These are phyloP conservation scores for Myrmecophaga tridactyla DNA, from an alignment of 2,113 vertebrate species.

Conservation along the genomic window DNA sequence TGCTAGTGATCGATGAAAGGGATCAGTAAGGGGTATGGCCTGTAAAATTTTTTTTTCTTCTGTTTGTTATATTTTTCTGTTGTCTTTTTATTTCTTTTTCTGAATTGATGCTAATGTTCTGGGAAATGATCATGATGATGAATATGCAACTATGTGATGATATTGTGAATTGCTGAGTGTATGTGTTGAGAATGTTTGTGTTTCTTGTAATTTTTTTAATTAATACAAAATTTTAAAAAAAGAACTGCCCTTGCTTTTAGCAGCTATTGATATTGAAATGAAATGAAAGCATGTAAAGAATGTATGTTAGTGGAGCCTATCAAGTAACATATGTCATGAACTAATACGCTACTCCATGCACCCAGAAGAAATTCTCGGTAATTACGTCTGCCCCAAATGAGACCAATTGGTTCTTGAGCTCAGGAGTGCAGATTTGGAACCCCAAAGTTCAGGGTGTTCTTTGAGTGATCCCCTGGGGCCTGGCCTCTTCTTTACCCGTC, in stretches of 20 bases:
- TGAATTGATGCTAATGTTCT: too few relatives aligned
- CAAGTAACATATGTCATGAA: neutral
- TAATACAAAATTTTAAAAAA: too few relatives aligned
- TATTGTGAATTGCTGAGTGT: too few relatives aligned
- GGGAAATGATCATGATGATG: too few relatives aligned
- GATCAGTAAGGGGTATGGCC: too few relatives aligned
- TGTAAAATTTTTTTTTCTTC: too few relatives aligned
- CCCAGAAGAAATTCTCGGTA: neutral
- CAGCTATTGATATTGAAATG: slow-evolving; percentile 52
- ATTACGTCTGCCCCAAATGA: neutral
- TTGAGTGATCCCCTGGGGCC: neutral
- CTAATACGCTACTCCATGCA: neutral
- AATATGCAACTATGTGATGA: too few relatives aligned
- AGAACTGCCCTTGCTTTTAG: slow-evolving; percentile 43
- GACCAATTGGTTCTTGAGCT: neutral
- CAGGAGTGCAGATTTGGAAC: neutral
- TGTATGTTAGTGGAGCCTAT: slow-evolving; percentile 43
- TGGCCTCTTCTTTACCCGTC: neutral
- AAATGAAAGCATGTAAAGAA: slow-evolving; percentile 49
- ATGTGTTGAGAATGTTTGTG: too few relatives aligned
- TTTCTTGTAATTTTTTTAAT: too few relatives aligned
- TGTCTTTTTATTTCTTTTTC: too few relatives aligned
- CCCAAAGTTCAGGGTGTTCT: neutral
- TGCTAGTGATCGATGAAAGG: too few relatives aligned
- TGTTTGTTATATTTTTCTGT: too few relatives aligned